Conservation (phyloP, 2,797 vertebrate genomes). For the Garrulus glandarius region DNA sequence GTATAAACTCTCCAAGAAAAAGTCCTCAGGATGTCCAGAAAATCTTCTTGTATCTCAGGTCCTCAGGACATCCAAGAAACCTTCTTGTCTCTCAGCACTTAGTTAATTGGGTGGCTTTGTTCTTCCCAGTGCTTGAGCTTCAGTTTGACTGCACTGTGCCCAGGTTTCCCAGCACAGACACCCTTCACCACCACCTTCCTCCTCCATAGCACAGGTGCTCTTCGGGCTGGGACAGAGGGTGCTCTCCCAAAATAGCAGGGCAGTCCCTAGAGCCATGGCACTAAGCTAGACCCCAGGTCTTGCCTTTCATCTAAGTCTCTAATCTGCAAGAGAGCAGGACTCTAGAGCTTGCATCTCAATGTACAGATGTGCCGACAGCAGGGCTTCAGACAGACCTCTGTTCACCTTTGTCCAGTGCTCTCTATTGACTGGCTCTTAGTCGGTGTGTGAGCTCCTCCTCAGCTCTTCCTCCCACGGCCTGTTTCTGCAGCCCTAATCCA, state of each 20-base stretch:
- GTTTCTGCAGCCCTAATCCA: background rate
- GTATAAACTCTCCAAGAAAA: background rate
- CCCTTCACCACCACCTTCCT: background rate
- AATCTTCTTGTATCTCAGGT: background rate
- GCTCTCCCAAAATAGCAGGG: background rate
- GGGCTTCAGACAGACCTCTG: background rate
- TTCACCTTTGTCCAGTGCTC: background rate
- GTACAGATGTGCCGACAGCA: background rate
- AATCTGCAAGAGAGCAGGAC: background rate
- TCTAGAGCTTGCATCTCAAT: background rate
- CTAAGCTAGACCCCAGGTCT: background rate
- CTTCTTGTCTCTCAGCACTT: background rate
- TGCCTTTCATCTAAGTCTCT: background rate
- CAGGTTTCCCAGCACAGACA: background rate
- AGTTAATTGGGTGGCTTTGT: background rate
- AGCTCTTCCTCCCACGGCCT: background rate
- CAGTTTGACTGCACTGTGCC: background rate
- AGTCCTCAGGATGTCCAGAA: background rate
- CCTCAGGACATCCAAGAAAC: background rate
- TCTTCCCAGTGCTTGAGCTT: background rate
- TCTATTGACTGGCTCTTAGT: background rate
- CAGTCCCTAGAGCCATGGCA: background rate
- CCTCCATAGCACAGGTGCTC: rapidly evolving
- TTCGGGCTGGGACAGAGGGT: background rate
- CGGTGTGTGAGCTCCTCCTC: background rate